Base-by-base conservation (phyloP, 1,140 invertebrate genomes). In the Dinothrombium tinctorium region DNA sequence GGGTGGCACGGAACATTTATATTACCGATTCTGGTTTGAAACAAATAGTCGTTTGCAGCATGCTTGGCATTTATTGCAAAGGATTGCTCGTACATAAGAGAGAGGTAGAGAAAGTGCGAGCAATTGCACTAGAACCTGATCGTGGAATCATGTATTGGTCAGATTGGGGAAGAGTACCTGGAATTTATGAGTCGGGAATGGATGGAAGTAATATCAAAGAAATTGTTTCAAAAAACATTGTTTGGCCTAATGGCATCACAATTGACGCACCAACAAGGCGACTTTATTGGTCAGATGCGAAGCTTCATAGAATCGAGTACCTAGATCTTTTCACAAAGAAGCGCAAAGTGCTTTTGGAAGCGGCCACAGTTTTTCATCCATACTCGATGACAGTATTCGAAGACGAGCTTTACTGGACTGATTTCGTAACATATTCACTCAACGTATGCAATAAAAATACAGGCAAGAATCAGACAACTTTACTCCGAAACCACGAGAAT, bases 301-400 rank as follows among this genome's bases (percentile, higher is more conserved):
- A 61, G 25, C 47, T 65, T 6, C 56, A 63, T 40, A 61, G 56
- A 42, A 67, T 68, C 26, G 65, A 67, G 37, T 65, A 58, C 47
- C 60, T 61, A 23, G 61, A 63, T 40, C 63, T 68, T 39, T 60
- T 65, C 49, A 66, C 63, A 15, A 51, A 48, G 15, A 55, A 56
- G 6, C 45, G 60, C 43, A 47, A 46, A 24, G 37, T 46, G n/a
- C 14, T 41, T 6, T 41, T 37, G 8, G n/a, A 33, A n/a, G n/a
- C 12, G n/a, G 15, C 12, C 19, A 45, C 14, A 8, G 26, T 35
- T 22, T 46, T 4, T 15, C 33, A n/a, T 28, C 44, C 44, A 3
- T 82, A 76, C 54, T 71, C 76, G 0, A 61, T 94, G 35, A 67
- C 73, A 0, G 68, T 92, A 3, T 90, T 87, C 56, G 83, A 87